phyloP scores from a whole-genome alignment of 2,888 invertebrate genomes.

The Hanleya hanleyi region DNA sequence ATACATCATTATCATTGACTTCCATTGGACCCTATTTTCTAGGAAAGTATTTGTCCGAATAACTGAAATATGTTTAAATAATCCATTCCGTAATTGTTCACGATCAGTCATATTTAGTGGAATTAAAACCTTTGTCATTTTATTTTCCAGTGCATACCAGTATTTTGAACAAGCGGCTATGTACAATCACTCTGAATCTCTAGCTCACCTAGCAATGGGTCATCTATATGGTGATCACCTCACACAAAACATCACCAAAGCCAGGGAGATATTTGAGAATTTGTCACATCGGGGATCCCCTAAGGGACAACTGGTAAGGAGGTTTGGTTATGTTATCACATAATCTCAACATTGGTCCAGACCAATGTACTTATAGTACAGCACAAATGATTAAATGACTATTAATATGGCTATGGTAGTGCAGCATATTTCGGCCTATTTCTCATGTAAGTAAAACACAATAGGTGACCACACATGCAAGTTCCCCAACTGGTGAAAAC shows the following conservation, averaged over 20 bases:
- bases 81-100: not conserved
- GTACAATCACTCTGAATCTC: conserved; percentile 86
- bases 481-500: too few relatives aligned
- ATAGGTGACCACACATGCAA: too few relatives aligned
- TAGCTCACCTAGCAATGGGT: conserved; percentile 91
- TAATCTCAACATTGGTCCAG: not conserved
- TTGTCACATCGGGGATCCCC: conserved; percentile 85
- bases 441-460: too few relatives aligned
- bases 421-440: too few relatives aligned
- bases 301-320: conserved; percentile 89
- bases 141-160: conserved; percentile 79
- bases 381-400: too few relatives aligned
- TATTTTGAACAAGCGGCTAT: conserved; percentile 86
- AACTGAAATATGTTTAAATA: too few relatives aligned
- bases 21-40: too few relatives aligned
- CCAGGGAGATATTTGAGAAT: conserved; percentile 84
- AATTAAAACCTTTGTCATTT: too few relatives aligned
- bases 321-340: conserved; percentile 4
- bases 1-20: too few relatives aligned
- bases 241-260: conserved; percentile 84
- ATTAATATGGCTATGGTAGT: too few relatives aligned
- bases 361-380: too few relatives aligned
- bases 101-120: not conserved
- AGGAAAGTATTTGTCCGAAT: too few relatives aligned
- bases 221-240: conserved; percentile 88